These are phyloP conservation scores for Congeria kusceri DNA, from an alignment of 2,888 invertebrate species.

Conservation along the genomic window DNA sequence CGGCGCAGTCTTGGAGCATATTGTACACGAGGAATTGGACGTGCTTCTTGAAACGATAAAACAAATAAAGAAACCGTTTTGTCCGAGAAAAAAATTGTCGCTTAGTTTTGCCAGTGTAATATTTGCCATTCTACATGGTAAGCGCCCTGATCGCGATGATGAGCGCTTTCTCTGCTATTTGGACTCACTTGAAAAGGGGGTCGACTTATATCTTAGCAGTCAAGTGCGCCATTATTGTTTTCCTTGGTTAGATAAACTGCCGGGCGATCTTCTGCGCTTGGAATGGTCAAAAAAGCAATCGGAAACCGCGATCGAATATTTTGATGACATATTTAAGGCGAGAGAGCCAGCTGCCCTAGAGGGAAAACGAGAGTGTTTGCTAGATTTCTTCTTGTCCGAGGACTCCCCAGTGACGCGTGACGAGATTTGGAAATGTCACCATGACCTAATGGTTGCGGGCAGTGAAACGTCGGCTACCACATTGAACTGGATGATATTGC, in stretches of 20 bases:
- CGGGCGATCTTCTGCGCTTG: conserved; percentile 33
- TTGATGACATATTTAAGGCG: conserved; percentile 14
- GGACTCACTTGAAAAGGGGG: conserved; percentile 16
- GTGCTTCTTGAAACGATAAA: conserved; percentile 39
- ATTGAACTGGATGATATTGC: conserved; percentile 93
- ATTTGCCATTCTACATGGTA: conserved; percentile 52
- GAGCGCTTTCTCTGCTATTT: conserved; percentile 40
- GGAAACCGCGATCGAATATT: conserved; percentile 9
- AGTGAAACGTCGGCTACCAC: conserved; percentile 92
- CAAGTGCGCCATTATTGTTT: conserved; percentile 18
- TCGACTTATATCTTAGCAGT: conserved; percentile 9
- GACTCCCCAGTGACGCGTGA: conserved; percentile 10
- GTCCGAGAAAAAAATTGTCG: background rate
- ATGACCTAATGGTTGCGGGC: conserved; percentile 75
- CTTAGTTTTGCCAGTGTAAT: conserved; percentile 66
- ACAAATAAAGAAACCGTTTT: too few relatives aligned
- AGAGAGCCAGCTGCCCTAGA: conserved; percentile 16
- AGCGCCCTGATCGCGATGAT: conserved; percentile 44
- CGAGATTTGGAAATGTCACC: conserved; percentile 51
- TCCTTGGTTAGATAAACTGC: conserved; percentile 43
- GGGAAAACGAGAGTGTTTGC: conserved; percentile 22
- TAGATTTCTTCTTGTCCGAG: conserved; percentile 29
- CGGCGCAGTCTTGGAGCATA: conserved; percentile 28
- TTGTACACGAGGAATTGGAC: conserved; percentile 50
- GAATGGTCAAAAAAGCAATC: background rate